Evolutionary conservation across 2,113 vertebrate species (phyloP).

Genomic region (Phylloscopus whistleri): DNA sequence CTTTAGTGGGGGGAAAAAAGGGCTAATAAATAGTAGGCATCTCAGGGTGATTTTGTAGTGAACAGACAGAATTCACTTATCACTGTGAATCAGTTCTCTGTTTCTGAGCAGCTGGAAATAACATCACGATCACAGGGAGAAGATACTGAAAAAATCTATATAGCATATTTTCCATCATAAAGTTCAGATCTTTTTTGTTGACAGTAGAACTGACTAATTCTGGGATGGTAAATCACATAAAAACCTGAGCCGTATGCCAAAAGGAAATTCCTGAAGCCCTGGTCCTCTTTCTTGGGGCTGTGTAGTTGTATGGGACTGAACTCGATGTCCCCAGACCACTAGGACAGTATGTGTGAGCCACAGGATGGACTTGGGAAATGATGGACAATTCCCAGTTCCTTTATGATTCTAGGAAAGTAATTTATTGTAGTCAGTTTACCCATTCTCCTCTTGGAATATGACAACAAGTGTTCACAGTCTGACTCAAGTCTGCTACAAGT

Average conservation of each 20-base stretch:
- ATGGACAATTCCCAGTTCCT: neutral
- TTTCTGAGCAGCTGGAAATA: neutral
- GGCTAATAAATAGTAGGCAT: neutral
- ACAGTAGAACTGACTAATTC: neutral
- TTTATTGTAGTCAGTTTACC: neutral
- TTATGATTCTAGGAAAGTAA: neutral
- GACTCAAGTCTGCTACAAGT: neutral
- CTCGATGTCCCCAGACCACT: neutral
- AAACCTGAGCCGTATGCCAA: neutral
- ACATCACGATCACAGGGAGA: neutral
- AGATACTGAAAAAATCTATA: neutral
- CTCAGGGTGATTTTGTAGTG: neutral
- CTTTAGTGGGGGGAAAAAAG: neutral
- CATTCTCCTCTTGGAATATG: neutral
- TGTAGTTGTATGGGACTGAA: neutral
- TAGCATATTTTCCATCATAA: neutral
- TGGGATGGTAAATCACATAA: neutral
- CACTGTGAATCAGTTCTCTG: neutral
- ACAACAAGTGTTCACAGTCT: neutral
- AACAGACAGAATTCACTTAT: neutral
- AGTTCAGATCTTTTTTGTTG: neutral
- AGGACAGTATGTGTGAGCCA: accelerated
- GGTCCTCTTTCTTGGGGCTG: neutral
- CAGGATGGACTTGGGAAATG: neutral
- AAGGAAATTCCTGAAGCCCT: neutral